Conservation (phyloP, 2,888 invertebrate genomes). For the Bugulina stolonifera region DNA sequence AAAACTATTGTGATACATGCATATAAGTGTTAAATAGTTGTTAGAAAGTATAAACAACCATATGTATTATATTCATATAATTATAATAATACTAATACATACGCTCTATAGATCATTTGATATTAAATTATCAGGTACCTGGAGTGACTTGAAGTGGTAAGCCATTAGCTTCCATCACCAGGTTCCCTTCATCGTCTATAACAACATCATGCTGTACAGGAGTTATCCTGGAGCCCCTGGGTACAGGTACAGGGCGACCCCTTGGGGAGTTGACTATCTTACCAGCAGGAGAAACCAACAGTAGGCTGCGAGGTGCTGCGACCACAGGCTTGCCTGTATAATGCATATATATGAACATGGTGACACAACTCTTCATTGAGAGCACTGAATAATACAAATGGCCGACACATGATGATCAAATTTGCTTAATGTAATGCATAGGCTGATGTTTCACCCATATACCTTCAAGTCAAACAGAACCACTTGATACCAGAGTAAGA, state of each 20-base stretch:
- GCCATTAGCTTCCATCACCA: background rate
- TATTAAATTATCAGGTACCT: background rate
- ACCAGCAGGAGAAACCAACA: slow-evolving; percentile 23
- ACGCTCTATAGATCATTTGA: too few species aligned
- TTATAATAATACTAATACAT: background rate
- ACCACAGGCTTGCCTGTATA: slow-evolving; percentile 21
- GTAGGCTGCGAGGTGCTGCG: slow-evolving; percentile 18
- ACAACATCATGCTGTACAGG: slow-evolving; percentile 26
- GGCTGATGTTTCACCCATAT: too few species aligned
- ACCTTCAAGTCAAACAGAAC: too few species aligned
- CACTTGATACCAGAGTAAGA: too few species aligned
- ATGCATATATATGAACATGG: too few species aligned
- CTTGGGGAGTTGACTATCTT: background rate
- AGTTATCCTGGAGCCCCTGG: slow-evolving; percentile 24
- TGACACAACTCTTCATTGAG: too few species aligned
- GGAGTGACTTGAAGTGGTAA: slow-evolving; percentile 13
- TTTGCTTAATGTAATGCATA: too few species aligned
- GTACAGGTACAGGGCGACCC: slow-evolving; percentile 21
- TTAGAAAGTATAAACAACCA: background rate
- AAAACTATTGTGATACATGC: too few species aligned
- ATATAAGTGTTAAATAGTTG: too few species aligned
- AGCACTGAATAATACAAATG: too few species aligned
- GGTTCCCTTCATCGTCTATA: background rate
- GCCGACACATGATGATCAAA: too few species aligned
- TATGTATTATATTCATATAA: background rate